A percentile compares a stretch with the other conserved stretches of the same genome.
Evolutionary conservation across 2,888 invertebrate species (phyloP).

Genomic region (Podotricha telesiphe): DNA sequence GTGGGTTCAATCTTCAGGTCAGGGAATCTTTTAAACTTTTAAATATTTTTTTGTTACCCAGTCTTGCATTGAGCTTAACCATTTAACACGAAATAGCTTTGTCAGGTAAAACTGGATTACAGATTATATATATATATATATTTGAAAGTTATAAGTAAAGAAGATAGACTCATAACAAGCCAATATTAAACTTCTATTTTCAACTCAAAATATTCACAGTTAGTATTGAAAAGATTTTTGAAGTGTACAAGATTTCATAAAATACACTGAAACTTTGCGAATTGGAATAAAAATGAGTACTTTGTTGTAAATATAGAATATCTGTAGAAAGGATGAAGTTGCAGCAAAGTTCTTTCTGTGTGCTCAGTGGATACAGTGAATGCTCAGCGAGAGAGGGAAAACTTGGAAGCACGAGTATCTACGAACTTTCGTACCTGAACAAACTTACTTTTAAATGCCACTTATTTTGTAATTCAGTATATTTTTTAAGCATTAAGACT

Average conservation of each 20-base stretch:
- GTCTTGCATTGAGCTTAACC: no score
- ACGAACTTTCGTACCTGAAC: slow-evolving; percentile 40
- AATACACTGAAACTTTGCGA: slow-evolving; percentile 1
- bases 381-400: slow-evolving; percentile 31
- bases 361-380: slow-evolving; percentile 37
- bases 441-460: slow-evolving; percentile 36
- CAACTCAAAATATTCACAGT: not conserved
- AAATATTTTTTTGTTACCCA: no score
- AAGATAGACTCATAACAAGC: not conserved
- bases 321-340: slow-evolving; percentile 24
- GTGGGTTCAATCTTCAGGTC: no score
- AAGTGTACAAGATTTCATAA: slow-evolving; percentile 1
- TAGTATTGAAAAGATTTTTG: slow-evolving; percentile 4
- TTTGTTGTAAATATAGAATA: slow-evolving; percentile 21
- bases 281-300: slow-evolving; percentile 18
- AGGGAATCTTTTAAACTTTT: no score
- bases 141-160: no score
- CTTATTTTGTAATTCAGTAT: slow-evolving; percentile 33
- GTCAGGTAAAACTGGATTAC: no score
- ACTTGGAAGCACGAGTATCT: slow-evolving; percentile 25
- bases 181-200: not conserved
- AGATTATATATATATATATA: no score
- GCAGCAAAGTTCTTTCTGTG: slow-evolving; percentile 35
- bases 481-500: slow-evolving; percentile 25
- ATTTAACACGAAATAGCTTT: no score